phyloP scores from a whole-genome alignment of 2,113 vertebrate genomes.

The Origma solitaria region DNA sequence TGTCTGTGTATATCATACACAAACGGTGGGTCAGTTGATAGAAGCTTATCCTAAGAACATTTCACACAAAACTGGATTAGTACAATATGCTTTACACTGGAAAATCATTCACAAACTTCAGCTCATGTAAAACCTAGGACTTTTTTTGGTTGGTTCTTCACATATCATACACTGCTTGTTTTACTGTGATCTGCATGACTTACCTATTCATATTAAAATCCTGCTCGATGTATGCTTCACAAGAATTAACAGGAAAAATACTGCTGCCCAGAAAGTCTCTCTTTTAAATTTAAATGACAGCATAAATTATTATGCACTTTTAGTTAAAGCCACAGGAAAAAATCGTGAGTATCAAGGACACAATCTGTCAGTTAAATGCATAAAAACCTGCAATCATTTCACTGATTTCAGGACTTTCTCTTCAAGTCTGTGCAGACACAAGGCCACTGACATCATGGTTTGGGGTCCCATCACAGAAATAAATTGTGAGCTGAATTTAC shows the following conservation, averaged over 20 bases:
- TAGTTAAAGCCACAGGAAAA: not conserved
- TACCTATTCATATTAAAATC: slow-evolving; percentile 18
- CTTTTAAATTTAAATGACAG: slow-evolving; percentile 35
- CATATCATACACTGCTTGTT: not conserved
- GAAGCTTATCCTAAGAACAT: slow-evolving; percentile 56
- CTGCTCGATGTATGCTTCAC: not conserved
- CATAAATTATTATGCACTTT: not conserved
- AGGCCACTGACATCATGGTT: not conserved
- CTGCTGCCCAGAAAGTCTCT: not conserved
- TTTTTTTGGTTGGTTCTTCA: not conserved
- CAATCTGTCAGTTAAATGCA: not conserved
- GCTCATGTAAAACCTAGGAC: not conserved
- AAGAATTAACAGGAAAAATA: slow-evolving; percentile 30
- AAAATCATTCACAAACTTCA: slow-evolving; percentile 46
- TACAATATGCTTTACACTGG: not conserved
- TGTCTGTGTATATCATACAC: not conserved
- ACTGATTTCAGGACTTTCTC: not conserved
- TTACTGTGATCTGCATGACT: not conserved
- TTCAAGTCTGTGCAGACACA: not conserved
- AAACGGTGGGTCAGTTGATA: slow-evolving; percentile 28
- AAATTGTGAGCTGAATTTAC: not conserved
- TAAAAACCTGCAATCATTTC: not conserved
- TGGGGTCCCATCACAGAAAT: not conserved
- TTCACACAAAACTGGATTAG: slow-evolving; percentile 63
- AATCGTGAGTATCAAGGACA: not conserved